phyloP scores from a whole-genome alignment of 2,888 invertebrate species.

The Glaucopsyche alexis region DNA sequence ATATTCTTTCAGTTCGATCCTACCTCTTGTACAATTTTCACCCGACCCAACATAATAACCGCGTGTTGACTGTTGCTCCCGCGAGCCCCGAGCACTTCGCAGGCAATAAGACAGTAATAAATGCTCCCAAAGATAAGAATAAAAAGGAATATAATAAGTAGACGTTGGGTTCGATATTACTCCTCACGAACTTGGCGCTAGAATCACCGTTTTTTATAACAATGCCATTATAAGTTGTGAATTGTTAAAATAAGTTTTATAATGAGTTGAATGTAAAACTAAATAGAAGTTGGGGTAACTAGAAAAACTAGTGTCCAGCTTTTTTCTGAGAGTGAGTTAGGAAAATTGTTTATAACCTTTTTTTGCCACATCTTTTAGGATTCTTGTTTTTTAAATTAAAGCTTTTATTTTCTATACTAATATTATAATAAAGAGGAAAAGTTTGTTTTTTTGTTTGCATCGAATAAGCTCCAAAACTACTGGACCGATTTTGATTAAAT shows the following conservation, averaged over 20 bases:
- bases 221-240: conserved; percentile 40
- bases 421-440: too few species aligned
- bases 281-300: neutral
- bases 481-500: too few species aligned
- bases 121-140: conserved; percentile 71
- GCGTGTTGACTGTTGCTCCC: conserved; percentile 67
- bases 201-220: conserved; percentile 43
- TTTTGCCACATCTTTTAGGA: neutral
- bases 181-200: conserved; percentile 48
- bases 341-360: neutral
- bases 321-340: neutral
- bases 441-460: too few species aligned
- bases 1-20: conserved; percentile 43
- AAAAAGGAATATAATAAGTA: conserved; percentile 72
- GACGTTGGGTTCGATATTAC: conserved; percentile 66
- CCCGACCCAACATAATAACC: conserved; percentile 76
- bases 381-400: neutral
- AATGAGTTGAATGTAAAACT: conserved; percentile 16
- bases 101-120: conserved; percentile 79
- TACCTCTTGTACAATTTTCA: conserved; percentile 69
- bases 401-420: neutral
- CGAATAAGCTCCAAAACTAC: too few species aligned
- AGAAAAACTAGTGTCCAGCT: neutral
- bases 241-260: conserved; percentile 13
- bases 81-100: conserved; percentile 66